Evolutionary conservation across 2,113 vertebrate species (phyloP), one percentile per base, ranked within the genome.

Genomic region (Onychostruthus taczanowskii): DNA sequence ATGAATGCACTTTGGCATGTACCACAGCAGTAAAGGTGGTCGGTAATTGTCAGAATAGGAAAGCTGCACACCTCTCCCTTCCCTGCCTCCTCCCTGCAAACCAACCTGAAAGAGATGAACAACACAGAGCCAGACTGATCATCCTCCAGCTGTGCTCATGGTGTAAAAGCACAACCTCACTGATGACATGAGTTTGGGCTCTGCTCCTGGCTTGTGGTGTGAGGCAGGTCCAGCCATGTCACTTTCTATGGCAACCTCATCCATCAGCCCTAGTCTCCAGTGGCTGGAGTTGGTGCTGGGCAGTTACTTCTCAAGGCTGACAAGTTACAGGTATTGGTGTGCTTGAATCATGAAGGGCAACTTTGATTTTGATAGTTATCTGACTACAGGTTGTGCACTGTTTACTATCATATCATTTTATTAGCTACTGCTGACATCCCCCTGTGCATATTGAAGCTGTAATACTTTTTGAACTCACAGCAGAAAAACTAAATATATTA

Each of bases 161-260:
- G 13, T 22, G 37, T 39, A 85, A 35, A 90, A 76, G 5, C 41
- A 41, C 7, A 8, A 44, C 49, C 35, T 16, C 24, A 43, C 7
- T 15, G 33, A 22, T 24, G 33, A 11, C 37, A 23, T 10, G 44
- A 72, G 23, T 46, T 2, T 37, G 37, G 33, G 20, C 61, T 85
- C 74, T 79, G 58, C 6, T 73, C 43, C 80, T 63, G 35, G 23
- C 43, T 41, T 84, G 35, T 18, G 53, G 12, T 7, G 8, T 53
- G 31, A 61, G 46, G n/a, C 10, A 30, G 5, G 21, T 73, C 37
- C n/a, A 31, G 24, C 26, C 66, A 20, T 41, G 15, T 37, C 35
- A n/a, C 8, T 33, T 59, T 63, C 35, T 44, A 3, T 0, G 3
- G 27, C 41, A 75, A 41, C 5, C 16, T 87, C 1, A 1, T 58